These are phyloP conservation scores for Drosophila sp. DNA, from an alignment of 1,140 invertebrate species.

Conservation along the genomic window DNA sequence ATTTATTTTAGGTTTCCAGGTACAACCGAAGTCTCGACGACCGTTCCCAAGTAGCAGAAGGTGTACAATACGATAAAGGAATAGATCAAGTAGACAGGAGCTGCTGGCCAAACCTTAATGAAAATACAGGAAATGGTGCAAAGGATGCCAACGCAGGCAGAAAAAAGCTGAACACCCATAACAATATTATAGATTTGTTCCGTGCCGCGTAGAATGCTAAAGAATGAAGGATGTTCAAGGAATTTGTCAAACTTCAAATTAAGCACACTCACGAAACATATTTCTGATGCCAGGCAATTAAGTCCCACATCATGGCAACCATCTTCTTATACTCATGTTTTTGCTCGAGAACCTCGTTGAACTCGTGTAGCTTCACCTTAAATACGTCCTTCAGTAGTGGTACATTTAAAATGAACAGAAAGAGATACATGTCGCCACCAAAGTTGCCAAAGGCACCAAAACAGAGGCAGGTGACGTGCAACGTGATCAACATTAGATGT, in stretches of 20 bases:
- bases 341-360: constrained; percentile 45
- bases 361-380: constrained; percentile 43
- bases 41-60: constrained; percentile 60
- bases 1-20: background rate
- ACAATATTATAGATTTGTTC: constrained; percentile 51
- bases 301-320: constrained; percentile 29
- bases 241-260: background rate
- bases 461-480: constrained; percentile 31
- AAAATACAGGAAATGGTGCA: constrained; percentile 69
- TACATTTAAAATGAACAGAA: constrained; percentile 58
- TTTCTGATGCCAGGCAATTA: constrained; percentile 62
- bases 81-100: constrained; percentile 55
- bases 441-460: constrained; percentile 67
- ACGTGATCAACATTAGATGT: constrained; percentile 34
- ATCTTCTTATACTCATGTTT: background rate
- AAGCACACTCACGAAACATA: constrained; percentile 39
- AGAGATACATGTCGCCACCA: constrained; percentile 69
- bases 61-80: constrained; percentile 47
- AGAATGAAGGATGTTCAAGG: background rate
- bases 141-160: constrained; percentile 41
- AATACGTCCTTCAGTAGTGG: constrained; percentile 64
- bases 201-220: constrained; percentile 49
- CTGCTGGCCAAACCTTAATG: constrained; percentile 56
- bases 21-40: constrained; percentile 57
- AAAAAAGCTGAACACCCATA: constrained; percentile 54